Percentiles rank a stretch among this genome's conserved stretches.
Evolutionary conservation across 2,797 vertebrate genomes (phyloP).

Genomic region (Sciurus vulgaris): DNA sequence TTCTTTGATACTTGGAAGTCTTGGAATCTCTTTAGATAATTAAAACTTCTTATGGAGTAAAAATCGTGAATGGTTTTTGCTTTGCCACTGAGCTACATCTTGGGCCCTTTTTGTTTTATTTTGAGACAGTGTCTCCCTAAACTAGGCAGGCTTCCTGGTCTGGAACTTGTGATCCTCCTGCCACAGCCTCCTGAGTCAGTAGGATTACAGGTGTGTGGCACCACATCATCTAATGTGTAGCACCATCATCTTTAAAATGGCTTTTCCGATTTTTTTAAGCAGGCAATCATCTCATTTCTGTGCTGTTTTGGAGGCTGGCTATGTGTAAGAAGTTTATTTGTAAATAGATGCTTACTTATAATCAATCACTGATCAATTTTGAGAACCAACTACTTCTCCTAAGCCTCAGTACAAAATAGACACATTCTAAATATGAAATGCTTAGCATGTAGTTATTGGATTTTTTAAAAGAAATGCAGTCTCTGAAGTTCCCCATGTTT

Average conservation of each 20-base stretch:
- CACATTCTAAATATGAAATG: constrained; percentile 81
- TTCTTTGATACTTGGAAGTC: constrained; percentile 54
- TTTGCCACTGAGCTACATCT: too few species aligned
- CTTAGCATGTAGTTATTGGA: constrained; percentile 74
- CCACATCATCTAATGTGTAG: not conserved
- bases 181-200: too few species aligned
- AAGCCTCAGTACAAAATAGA: constrained; percentile 66
- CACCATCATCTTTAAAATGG: constrained; percentile 37
- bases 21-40: constrained; percentile 43
- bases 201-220: too few species aligned
- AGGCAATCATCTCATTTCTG: not conserved
- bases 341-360: constrained; percentile 43
- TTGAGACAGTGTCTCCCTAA: too few species aligned
- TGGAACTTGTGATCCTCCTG: too few species aligned
- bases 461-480: constrained; percentile 77
- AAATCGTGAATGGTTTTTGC: not conserved
- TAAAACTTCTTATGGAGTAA: not conserved
- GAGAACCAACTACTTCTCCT: constrained; percentile 53
- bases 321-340: not conserved
- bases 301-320: not conserved
- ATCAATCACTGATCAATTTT: constrained; percentile 16
- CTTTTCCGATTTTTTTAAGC: not conserved
- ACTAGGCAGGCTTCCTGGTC: too few species aligned
- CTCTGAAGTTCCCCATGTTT: constrained; percentile 77
- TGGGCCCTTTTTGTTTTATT: too few species aligned